Evolutionary conservation across 2,113 vertebrate genomes (phyloP).

Genomic region (Tachysurus vachellii): DNA sequence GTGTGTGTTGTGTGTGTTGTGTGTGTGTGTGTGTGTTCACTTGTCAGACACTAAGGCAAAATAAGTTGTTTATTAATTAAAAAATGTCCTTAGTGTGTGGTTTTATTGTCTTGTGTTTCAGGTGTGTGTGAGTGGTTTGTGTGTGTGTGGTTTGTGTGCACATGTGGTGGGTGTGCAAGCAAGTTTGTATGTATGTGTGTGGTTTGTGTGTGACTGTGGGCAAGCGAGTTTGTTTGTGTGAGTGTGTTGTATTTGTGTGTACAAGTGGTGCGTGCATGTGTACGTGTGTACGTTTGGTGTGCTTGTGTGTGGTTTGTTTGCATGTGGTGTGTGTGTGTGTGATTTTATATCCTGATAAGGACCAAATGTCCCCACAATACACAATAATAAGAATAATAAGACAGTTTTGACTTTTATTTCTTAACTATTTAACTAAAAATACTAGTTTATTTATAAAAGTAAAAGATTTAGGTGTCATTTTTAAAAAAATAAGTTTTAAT

Average conservation of each 20-base stretch:
- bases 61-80: neutral
- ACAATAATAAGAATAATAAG: neutral
- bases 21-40: constrained; percentile 23
- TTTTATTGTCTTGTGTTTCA: neutral
- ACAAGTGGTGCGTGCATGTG: no score
- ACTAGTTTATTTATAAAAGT: neutral
- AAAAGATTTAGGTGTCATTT: neutral
- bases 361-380: neutral
- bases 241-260: no score
- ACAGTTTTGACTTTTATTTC: neutral
- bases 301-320: neutral
- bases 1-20: constrained; percentile 41
- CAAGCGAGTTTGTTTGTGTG: no score
- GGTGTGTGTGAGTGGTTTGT: neutral
- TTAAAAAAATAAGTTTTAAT: no score
- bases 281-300: no score
- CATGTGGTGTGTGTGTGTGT: neutral
- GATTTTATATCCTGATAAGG: neutral
- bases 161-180: no score
- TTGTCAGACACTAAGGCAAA: constrained; percentile 18
- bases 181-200: no score
- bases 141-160: no score
- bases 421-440: neutral
- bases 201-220: no score
- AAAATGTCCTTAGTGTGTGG: neutral